Evolutionary conservation across 2,888 invertebrate genomes (phyloP).

Genomic region (Idaea aversata): DNA sequence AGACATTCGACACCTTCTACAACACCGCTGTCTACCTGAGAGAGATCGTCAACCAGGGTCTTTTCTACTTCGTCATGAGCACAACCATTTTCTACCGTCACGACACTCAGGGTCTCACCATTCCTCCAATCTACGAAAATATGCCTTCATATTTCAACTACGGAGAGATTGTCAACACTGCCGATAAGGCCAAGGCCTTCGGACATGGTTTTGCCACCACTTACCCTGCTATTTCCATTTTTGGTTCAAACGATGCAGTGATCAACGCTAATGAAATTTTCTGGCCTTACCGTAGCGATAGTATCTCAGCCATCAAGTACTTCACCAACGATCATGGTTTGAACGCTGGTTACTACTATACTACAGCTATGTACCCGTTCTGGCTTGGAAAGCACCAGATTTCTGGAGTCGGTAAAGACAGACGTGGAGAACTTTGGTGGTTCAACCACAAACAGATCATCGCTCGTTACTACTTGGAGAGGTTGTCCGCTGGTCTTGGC

Average conservation of each 20-base stretch:
- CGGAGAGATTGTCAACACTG: conserved; percentile 83
- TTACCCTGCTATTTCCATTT: conserved; percentile 51
- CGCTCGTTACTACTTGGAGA: conserved; percentile 87
- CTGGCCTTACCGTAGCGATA: conserved; percentile 70
- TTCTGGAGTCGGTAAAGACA: conserved; percentile 49
- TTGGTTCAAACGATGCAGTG: conserved; percentile 67
- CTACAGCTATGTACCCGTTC: conserved; percentile 81
- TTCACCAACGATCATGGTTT: conserved; percentile 86
- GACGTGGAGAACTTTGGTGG: conserved; percentile 29
- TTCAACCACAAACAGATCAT: conserved; percentile 82
- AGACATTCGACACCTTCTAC: conserved; percentile 85
- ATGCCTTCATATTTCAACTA: conserved; percentile 86
- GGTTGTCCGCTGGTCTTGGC: conserved; percentile 84
- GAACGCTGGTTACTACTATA: conserved; percentile 83
- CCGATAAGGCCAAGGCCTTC: conserved; percentile 79
- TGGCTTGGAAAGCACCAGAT: conserved; percentile 82
- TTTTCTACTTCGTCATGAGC: conserved; percentile 84
- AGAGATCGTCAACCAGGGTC: conserved; percentile 83
- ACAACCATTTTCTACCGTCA: conserved; percentile 82
- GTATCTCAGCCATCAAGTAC: conserved; percentile 82
- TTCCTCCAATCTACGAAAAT: conserved; percentile 87
- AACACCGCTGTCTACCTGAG: conserved; percentile 85
- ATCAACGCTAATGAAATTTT: conserved; percentile 83
- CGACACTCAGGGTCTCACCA: conserved; percentile 82
- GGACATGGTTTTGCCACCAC: conserved; percentile 49